These are phyloP conservation scores for Fragum fragum DNA, from an alignment of 2,888 invertebrate genomes.

Conservation along the genomic window DNA sequence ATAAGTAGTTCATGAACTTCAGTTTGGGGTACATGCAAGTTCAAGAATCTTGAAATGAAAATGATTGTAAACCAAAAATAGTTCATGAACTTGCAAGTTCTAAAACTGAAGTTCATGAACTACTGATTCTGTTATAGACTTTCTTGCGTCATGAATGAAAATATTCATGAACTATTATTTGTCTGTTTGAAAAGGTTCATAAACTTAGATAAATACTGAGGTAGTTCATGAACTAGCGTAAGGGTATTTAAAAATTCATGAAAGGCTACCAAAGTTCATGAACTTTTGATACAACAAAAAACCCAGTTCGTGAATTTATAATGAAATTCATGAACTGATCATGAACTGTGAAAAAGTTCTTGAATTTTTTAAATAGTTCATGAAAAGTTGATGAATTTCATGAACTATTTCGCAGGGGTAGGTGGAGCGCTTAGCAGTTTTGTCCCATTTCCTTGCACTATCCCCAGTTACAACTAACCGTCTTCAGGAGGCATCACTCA, in stretches of 20 bases:
- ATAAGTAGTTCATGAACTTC: too few relatives aligned
- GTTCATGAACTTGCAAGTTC: slow-evolving; percentile 3
- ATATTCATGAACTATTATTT: slow-evolving; percentile 3
- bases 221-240: slow-evolving; percentile 1
- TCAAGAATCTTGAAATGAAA: background rate
- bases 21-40: too few relatives aligned
- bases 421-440: too few relatives aligned
- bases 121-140: background rate
- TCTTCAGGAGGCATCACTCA: too few relatives aligned
- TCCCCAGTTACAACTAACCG: too few relatives aligned
- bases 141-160: slow-evolving; percentile 3
- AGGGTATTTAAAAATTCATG: slow-evolving; percentile 6
- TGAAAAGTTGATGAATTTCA: slow-evolving; percentile 2
- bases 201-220: slow-evolving; percentile 3
- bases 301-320: slow-evolving; percentile 2
- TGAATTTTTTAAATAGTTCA: slow-evolving; percentile 6
- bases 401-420: slow-evolving; percentile 6
- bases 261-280: background rate
- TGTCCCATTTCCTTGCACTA: too few relatives aligned
- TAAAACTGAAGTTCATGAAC: background rate
- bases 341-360: slow-evolving; percentile 6
- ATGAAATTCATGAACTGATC: slow-evolving; percentile 2
- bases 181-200: slow-evolving; percentile 2
- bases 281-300: slow-evolving; percentile 2
- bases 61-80: background rate